Evolutionary conservation across 2,888 invertebrate species (phyloP), one percentile per base, ranked within the genome.

Genomic region (Rhodophaea formosa): DNA sequence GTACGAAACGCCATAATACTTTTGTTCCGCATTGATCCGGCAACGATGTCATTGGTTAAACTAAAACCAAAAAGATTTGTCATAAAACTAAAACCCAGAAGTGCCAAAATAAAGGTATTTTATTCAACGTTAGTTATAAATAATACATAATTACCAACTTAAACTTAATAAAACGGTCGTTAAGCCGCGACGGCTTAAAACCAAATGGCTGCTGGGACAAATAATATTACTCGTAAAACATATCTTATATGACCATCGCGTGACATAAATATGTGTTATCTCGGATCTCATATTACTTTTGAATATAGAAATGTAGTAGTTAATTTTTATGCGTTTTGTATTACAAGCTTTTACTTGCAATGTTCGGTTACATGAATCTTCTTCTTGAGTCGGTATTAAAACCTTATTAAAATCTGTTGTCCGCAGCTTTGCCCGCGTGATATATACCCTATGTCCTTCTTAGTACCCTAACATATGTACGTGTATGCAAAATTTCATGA

Each of bases 211-310:
- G 42, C 16, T 35, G 32, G 35, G 58, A 56, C 61, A 61, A 59
- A 60, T 61, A 62, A 61, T 61, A 61, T 57, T 55, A 29, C 44
- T 51, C 54, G 53, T 63, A 60, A 65, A 61, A 58, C 17, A 54
- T 63, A 65, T 65, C 64, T 64, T 53, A 53, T 29, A 23, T 45
- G 47, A 59, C 56, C 53, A 59, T 64, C 62, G 15, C 23, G n/a
- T 12, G 58, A 45, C 56, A 60, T 59, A 60, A 60, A 58, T 49
- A 45, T 52, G 51, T 39, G 39, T 39, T 39, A 39, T 39, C 39
- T 39, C 39, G 39, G 39, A 39, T 39, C 39, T 39, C n/a, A n/a
- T 39, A 39, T 39, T 39, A 39, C 39, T 39, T 39, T 39, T 39
- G 39, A 39, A 39, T 39, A 39, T 39, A n/a, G 39, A 39, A 39